Base-by-base conservation (phyloP, 2,888 invertebrate genomes). In the Diaperis boleti region DNA sequence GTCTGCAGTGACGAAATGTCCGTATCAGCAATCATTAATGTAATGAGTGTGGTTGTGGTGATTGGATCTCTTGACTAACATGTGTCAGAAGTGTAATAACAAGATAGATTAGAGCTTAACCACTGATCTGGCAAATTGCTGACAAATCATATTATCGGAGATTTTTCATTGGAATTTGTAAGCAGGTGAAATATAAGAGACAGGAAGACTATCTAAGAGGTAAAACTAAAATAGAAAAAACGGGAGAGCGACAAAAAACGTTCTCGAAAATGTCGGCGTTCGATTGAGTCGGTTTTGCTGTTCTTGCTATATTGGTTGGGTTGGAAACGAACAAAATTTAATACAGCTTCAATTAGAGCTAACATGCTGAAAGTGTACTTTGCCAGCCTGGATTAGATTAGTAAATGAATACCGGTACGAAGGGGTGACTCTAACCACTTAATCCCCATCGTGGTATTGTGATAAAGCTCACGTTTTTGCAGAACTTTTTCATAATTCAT, bases 291-390 rank as follows among this genome's bases (percentile, higher is more conserved):
- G 33, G 45, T 61, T 44, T 56, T 41, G 22, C 44, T 13, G 35
- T 20, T 39, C 44, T 15, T 17, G 31, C 33, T 50, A 20, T 45
- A 45, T 52, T 6, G 37, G 52, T 37, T 35, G 52, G 66, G 69
- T 65, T 61, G 68, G 67, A 71, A 69, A 68, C 72, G 67, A 69
- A 73, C 74, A 73, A 71, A 75, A 76, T 76, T 77, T 75, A 76
- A 76, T 75, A 75, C 73, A 72, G 68, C 69, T 71, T 71, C 75
- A 77, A 77, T 77, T 77, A 77, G 72, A 70, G 70, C 71, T 69
- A 74, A 75, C 74, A 74, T 72, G 72, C 69, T 69, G 69, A 69
- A 74, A 74, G 71, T 72, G 69, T 74, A 71, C 69, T 70, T 68
- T 66, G 64, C 65, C 68, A 57, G 66, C 65, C 68, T 69, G 66